Base-by-base conservation (phyloP, 2,113 vertebrate species). In the Gopherus evgoodei region DNA sequence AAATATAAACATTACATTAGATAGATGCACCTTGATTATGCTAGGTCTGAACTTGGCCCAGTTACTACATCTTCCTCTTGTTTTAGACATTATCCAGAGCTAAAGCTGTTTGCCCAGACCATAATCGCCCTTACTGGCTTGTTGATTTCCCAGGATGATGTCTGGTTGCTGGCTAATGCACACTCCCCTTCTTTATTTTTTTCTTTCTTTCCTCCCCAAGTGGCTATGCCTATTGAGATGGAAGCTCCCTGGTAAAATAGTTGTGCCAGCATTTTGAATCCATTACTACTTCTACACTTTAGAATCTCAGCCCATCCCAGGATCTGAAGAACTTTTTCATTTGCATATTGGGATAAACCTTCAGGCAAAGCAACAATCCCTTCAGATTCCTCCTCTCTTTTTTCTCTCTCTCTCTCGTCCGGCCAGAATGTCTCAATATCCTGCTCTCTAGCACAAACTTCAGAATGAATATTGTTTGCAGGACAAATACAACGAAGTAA, bases 81-180 rank as follows among this genome's bases (percentile, higher is more conserved):
- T 94, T 97, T 97, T 95, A 95, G 92, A 81, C 93, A 90, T 83
- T 93, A 91, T 96, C 83, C 92, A 96, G 84, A 93, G 93, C 96
- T 92, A 91, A 93, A 92, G 65, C 89, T 83, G 79, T 94, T 90
- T 52, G 52, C 84, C 69, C 94, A 87, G 87, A 87, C 90, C 75
- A 56, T 57, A 80, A 1, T 65, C 89, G 81, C 91, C 93, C 97
- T 97, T 96, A 94, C 93, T 95, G 87, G 38, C 50, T 96, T 93
- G 97, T 81, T 90, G 84, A 93, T 97, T 97, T 97, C 94, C 96
- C 94, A 90, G 85, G 94, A 91, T 44, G 35, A 72, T 35, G 59
- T 17, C 10, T 75, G 72, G n/a, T 84, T 44, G 87, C 81, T 93
- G 35, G 24, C 89, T 92, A 88, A 27, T 82, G 53, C 8, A 65